A percentile compares a stretch with the other conserved stretches of the same genome.
These are phyloP conservation scores for Dryas iulia DNA, from an alignment of 1,140 invertebrate species.

Conservation along the genomic window DNA sequence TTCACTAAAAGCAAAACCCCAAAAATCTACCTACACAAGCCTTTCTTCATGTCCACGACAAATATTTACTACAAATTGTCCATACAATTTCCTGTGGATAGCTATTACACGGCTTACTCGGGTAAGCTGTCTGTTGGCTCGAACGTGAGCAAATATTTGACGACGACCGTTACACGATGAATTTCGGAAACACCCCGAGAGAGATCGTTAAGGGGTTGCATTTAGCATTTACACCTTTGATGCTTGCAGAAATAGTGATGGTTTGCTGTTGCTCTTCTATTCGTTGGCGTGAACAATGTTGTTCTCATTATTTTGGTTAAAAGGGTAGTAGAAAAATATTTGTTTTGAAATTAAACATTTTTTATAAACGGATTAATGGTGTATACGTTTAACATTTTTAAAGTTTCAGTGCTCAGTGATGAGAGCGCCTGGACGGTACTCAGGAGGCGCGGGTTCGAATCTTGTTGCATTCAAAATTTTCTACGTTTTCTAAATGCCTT, in stretches of 20 bases:
- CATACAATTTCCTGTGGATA: not conserved
- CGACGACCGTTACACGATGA: slow-evolving; percentile 10
- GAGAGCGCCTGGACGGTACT: no score
- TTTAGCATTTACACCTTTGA: slow-evolving; percentile 9
- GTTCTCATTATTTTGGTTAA: not conserved
- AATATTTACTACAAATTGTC: not conserved
- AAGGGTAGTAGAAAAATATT: not conserved
- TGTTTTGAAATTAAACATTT: no score
- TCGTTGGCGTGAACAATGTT: not conserved
- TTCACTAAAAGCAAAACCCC: not conserved
- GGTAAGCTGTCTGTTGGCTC: slow-evolving; percentile 9
- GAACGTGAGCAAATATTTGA: slow-evolving; percentile 18
- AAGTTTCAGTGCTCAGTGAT: no score
- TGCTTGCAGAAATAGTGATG: not conserved
- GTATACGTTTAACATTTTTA: no score
- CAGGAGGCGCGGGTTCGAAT: no score
- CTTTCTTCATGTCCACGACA: not conserved
- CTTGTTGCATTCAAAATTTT: no score
- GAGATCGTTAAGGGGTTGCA: slow-evolving; percentile 10
- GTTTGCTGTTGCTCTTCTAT: not conserved
- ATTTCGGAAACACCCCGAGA: slow-evolving; percentile 12
- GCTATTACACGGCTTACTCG: not conserved
- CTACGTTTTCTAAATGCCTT: no score
- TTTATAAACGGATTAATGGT: no score
- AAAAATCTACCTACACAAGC: not conserved